These are phyloP conservation scores for Platysternon megacephalum DNA, from an alignment of 2,113 vertebrate genomes.

Conservation along the genomic window DNA sequence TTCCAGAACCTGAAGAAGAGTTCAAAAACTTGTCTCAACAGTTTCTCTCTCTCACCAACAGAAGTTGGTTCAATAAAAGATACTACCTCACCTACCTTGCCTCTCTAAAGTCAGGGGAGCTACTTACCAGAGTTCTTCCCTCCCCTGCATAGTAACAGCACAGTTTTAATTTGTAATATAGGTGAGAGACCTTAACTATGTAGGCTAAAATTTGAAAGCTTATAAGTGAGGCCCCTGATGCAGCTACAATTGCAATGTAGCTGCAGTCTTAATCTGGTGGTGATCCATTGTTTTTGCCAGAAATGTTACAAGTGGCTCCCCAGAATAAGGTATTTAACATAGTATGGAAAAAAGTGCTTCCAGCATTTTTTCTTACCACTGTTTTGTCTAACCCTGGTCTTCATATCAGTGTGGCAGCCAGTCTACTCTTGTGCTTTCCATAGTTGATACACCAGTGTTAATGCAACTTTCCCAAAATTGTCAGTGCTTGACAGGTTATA, in stretches of 20 bases:
- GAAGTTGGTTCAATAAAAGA: too few relatives aligned
- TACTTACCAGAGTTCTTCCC: background rate
- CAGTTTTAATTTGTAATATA: background rate
- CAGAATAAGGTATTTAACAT: background rate
- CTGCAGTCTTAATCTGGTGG: background rate
- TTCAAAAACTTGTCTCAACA: too few relatives aligned
- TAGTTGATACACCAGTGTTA: background rate
- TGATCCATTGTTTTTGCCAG: background rate
- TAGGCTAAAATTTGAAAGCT: background rate
- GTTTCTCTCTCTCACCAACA: too few relatives aligned
- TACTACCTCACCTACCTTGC: background rate
- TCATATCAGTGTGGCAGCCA: background rate
- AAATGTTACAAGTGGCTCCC: background rate
- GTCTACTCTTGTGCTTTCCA: background rate
- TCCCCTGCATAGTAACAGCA: background rate
- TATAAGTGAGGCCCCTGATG: background rate
- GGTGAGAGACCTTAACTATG: too few relatives aligned
- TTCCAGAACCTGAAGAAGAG: too few relatives aligned
- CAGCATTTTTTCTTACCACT: background rate
- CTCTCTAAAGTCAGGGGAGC: background rate
- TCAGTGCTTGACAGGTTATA: background rate
- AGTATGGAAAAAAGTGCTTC: background rate
- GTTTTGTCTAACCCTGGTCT: background rate
- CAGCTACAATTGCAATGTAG: background rate
- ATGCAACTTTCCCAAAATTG: background rate